Conservation (phyloP, 2,113 vertebrate species). For the Eurypyga helias region DNA sequence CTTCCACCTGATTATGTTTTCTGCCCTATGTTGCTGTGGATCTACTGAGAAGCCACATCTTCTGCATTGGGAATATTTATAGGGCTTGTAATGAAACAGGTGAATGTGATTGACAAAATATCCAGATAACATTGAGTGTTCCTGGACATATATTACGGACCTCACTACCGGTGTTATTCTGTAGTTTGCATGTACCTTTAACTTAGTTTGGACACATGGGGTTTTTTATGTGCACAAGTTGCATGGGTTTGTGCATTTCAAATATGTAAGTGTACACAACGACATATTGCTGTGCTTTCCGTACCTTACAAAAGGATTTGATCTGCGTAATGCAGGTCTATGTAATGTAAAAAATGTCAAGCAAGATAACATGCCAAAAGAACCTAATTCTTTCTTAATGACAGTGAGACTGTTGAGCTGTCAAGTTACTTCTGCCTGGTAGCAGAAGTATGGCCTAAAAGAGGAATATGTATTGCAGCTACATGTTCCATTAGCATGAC, state of each 20-base stretch:
- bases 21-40: neutral
- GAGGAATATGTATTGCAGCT: neutral
- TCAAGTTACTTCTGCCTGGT: constrained; percentile 1
- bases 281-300: neutral
- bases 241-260: neutral
- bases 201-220: neutral
- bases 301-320: neutral
- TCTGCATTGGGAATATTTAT: neutral
- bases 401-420: neutral
- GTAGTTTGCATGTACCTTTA: neutral
- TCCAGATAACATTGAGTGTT: neutral
- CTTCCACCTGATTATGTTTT: neutral
- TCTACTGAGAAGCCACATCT: neutral
- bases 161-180: neutral
- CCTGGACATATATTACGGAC: neutral
- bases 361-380: neutral
- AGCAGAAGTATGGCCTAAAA: neutral
- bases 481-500: neutral
- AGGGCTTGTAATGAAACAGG: neutral
- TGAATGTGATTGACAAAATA: neutral
- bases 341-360: neutral
- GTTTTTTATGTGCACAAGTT: neutral
- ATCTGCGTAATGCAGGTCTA: neutral
- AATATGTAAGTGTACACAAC: neutral
- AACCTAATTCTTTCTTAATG: neutral